A percentile compares a stretch with the other conserved stretches of the same genome.
phyloP scores from a whole-genome alignment of 2,888 invertebrate genomes.

The Hemaris fuciformis region DNA sequence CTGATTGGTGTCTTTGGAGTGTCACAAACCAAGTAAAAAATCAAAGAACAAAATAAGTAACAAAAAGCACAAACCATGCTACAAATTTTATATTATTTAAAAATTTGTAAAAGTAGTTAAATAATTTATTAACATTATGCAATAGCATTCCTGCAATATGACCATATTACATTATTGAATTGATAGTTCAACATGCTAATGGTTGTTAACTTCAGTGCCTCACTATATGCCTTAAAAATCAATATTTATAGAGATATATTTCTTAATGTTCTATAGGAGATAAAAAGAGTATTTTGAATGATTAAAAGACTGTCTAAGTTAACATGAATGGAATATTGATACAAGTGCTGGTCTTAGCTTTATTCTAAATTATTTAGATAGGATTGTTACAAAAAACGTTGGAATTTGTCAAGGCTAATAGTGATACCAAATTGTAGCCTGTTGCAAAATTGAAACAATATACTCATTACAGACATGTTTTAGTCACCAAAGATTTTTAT shows the following conservation, averaged over 20 bases:
- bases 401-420: constrained; percentile 22
- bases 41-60: constrained; percentile 63
- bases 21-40: constrained; percentile 48
- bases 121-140: constrained; percentile 58
- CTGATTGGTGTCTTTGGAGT: constrained; percentile 45
- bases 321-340: constrained; percentile 24
- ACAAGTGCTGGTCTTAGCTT: constrained; percentile 66
- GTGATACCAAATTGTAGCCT: constrained; percentile 10
- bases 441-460: neutral
- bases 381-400: constrained; percentile 25
- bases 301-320: constrained; percentile 30
- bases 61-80: constrained; percentile 73
- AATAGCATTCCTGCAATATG: constrained; percentile 42
- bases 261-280: constrained; percentile 22
- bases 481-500: constrained; percentile 11
- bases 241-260: constrained; percentile 37
- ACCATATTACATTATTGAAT: constrained; percentile 10
- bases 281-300: constrained; percentile 38
- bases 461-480: constrained; percentile 1
- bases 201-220: constrained; percentile 67
- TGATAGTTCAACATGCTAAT: constrained; percentile 24
- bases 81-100: constrained; percentile 62
- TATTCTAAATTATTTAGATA: constrained; percentile 58
- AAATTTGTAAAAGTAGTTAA: constrained; percentile 47
- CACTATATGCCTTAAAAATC: constrained; percentile 59